phyloP scores from a whole-genome alignment of 2,888 invertebrate species.

The Tenthredo notha region DNA sequence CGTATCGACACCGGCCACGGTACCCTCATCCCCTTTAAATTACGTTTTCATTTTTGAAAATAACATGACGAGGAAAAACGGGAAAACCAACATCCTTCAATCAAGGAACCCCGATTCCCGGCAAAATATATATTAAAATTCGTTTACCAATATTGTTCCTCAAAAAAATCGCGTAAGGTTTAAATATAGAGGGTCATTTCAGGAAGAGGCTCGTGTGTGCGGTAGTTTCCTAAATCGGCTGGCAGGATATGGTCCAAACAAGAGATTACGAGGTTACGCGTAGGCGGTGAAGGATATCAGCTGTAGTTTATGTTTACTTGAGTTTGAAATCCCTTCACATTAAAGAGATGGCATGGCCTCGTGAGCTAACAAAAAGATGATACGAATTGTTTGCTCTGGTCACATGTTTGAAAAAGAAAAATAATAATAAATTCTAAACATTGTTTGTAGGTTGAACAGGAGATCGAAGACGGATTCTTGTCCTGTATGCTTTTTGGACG shows the following conservation, averaged over 20 bases:
- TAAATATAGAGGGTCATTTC: not conserved
- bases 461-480: not conserved
- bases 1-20: not conserved
- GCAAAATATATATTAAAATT: not conserved
- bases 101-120: not conserved
- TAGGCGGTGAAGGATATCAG: conserved; percentile 7
- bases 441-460: not conserved
- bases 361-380: conserved; percentile 6
- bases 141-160: not conserved
- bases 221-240: conserved; percentile 20
- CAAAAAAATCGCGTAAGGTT: not conserved
- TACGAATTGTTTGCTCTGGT: not conserved
- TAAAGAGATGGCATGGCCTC: not conserved
- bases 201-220: not conserved
- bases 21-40: not conserved
- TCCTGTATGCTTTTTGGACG: not conserved
- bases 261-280: conserved; percentile 22
- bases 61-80: not conserved
- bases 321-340: conserved; percentile 14
- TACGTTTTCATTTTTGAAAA: not conserved
- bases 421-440: not conserved
- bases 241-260: not conserved
- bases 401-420: not conserved
- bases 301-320: conserved; percentile 7
- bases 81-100: not conserved